A percentile compares a stretch with the other conserved stretches of the same genome.
These are phyloP conservation scores for Tethea ocularis DNA, from an alignment of 2,888 invertebrate genomes.

Conservation along the genomic window DNA sequence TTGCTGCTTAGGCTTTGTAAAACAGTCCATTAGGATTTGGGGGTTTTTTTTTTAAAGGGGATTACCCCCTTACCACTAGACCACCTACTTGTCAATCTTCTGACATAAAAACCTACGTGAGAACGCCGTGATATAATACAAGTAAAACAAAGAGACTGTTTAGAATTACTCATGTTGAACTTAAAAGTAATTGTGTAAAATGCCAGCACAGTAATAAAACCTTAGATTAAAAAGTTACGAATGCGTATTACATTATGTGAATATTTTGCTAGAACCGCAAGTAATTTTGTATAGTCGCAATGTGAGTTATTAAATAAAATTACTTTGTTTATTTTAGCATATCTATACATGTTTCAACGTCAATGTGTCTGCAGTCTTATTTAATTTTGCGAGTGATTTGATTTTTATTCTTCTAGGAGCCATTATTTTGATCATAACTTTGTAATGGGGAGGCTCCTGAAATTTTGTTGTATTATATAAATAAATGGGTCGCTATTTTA, in stretches of 20 bases:
- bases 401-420: too few relatives aligned
- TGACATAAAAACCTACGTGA: not conserved
- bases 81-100: not conserved
- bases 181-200: constrained; percentile 7
- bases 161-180: not conserved
- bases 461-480: too few relatives aligned
- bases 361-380: too few relatives aligned
- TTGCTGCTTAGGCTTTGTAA: too few relatives aligned
- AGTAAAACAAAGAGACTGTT: not conserved
- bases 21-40: too few relatives aligned
- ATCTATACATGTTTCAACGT: not conserved
- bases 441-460: too few relatives aligned
- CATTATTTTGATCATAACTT: too few relatives aligned
- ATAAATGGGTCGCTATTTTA: too few relatives aligned
- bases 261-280: not conserved
- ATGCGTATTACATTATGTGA: not conserved
- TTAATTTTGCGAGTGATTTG: too few relatives aligned
- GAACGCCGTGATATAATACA: not conserved
- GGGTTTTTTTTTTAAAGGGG: too few relatives aligned
- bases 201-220: not conserved
- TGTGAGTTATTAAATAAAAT: constrained; percentile 10
- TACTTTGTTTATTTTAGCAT: not conserved
- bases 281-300: not conserved
- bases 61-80: too few relatives aligned
- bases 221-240: not conserved